Evolutionary conservation across 2,888 invertebrate genomes (phyloP), one percentile per base, ranked within the genome.

Genomic region (Cotesia congregata): DNA sequence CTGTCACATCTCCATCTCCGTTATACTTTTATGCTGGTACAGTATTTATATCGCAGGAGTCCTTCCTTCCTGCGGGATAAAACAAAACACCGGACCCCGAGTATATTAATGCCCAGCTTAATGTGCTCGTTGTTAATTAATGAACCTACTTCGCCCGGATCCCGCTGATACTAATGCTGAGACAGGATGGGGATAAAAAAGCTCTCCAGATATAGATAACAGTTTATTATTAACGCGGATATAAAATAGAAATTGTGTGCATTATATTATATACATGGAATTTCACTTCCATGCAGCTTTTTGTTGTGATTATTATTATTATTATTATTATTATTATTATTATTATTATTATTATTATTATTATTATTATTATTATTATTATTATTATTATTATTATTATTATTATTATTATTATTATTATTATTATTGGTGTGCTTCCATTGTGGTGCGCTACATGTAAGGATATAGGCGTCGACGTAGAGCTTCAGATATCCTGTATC

Each of bases 51-150:
- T 74, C 79, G 74, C 60, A 76, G 40, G 67, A 59, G 39, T 75
- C 71, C 85, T 81, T 85, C 86, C 88, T 89, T 88, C 88, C 88
- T 88, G 87, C 85, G 85, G 88, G 88, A 88, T 89, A 88, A 89
- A 88, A 89, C 89, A 89, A 89, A 89, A 89, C 89, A 89, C 85
- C 84, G 84, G 85, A 74, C 84, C 84, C 83, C 84, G 88, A 89
- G 89, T 89, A 88, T 89, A 89, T 89, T 89, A 89, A 89, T 89
- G 89, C 88, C 83, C 77, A 85, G 89, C 87, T 89, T 89, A 89
- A 89, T 89, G 89, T 85, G 85, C 87, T 85, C 82, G 86, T 83
- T 60, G 69, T 72, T 89, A 89, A 89, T 89, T 89, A 89, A 89
- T 89, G 89, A 88, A 89, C 88, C 87, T 86, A 83, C 86, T 86